These are phyloP conservation scores for Ceratina australensis DNA, from an alignment of 1,140 invertebrate genomes.

Conservation along the genomic window DNA sequence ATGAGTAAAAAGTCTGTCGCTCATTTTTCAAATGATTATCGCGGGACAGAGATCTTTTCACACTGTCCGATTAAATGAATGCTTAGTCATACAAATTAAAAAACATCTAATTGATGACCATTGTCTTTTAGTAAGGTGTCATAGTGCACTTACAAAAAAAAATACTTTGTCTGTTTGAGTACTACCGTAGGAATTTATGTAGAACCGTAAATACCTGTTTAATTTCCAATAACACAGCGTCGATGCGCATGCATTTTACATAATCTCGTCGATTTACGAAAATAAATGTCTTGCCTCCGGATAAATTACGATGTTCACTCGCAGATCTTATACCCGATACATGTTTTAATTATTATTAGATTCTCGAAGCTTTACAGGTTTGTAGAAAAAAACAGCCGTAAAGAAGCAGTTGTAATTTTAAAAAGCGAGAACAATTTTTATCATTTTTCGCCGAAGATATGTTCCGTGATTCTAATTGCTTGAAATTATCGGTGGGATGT, in stretches of 20 bases:
- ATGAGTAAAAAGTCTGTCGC: not conserved
- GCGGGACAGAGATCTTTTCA: not conserved
- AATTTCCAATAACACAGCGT: not conserved
- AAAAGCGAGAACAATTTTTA: too few relatives aligned
- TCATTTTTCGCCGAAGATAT: not conserved
- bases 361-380: too few relatives aligned
- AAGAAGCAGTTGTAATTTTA: too few relatives aligned
- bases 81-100: not conserved
- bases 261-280: not conserved
- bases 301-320: not conserved
- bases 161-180: not conserved
- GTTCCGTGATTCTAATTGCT: too few relatives aligned
- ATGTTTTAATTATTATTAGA: too few relatives aligned
- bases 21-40: not conserved
- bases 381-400: too few relatives aligned
- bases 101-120: not conserved
- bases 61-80: not conserved
- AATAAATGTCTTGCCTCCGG: not conserved
- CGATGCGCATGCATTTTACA: not conserved
- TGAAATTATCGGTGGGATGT: too few relatives aligned
- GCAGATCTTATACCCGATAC: too few relatives aligned
- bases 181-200: not conserved
- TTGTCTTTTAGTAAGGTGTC: not conserved
- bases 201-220: not conserved
- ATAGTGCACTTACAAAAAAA: not conserved